These are phyloP conservation scores for Dynastes maya DNA, from an alignment of 2,888 invertebrate genomes.

Conservation along the genomic window DNA sequence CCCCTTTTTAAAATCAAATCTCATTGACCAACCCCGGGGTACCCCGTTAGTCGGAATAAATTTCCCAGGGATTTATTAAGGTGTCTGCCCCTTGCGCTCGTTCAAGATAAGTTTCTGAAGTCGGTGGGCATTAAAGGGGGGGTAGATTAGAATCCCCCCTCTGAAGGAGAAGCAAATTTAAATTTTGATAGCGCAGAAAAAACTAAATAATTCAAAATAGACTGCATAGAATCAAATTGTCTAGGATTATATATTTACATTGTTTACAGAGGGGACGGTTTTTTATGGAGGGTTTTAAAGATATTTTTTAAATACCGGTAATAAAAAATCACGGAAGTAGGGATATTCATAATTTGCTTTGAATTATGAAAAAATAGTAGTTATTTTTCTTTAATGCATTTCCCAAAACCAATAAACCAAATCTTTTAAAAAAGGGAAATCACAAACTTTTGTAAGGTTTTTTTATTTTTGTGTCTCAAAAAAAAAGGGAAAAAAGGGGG, in stretches of 20 bases:
- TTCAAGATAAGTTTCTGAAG: constrained; percentile 38
- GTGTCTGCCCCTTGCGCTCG: constrained; percentile 36
- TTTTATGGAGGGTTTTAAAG: too few relatives aligned
- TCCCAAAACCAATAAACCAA: too few relatives aligned
- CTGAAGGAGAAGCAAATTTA: constrained; percentile 35
- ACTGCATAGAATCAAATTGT: constrained; percentile 24
- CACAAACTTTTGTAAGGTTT: too few relatives aligned
- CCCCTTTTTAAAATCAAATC: constrained; percentile 41
- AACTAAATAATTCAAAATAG: constrained; percentile 34
- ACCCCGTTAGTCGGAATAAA: constrained; percentile 31
- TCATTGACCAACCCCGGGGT: constrained; percentile 40
- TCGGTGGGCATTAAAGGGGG: constrained; percentile 31
- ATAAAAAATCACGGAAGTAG: too few relatives aligned
- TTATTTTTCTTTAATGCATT: too few relatives aligned
- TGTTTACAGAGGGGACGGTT: not conserved
- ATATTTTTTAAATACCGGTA: too few relatives aligned
- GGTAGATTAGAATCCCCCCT: constrained; percentile 36
- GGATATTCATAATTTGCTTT: too few relatives aligned
- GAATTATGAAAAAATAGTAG: too few relatives aligned
- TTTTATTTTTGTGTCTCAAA: too few relatives aligned
- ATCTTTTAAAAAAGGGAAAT: too few relatives aligned
- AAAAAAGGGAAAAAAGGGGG: too few relatives aligned
- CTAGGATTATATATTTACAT: constrained; percentile 25
- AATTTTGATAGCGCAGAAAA: constrained; percentile 38
- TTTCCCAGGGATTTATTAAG: constrained; percentile 45